Percentiles rank a stretch among this genome's conserved stretches.
phyloP scores from a whole-genome alignment of 2,888 invertebrate genomes.

The Drosophila mercatorum region DNA sequence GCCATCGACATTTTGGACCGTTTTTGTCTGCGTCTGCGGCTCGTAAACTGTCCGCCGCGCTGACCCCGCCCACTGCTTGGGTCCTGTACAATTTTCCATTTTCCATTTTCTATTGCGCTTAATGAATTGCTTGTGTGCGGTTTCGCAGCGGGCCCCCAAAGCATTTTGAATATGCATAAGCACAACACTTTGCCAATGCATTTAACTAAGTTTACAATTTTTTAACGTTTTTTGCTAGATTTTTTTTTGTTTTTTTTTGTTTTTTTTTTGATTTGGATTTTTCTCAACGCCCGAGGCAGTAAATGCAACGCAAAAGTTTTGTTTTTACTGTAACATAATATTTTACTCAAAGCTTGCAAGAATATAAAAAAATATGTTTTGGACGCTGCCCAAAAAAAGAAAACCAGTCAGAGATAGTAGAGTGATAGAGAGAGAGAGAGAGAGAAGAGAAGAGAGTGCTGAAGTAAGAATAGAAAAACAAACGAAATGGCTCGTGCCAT shows the following conservation, averaged over 20 bases:
- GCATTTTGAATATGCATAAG: conserved; percentile 71
- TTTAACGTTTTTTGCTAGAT: neutral
- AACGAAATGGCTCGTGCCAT: conserved; percentile 77
- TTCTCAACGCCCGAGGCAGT: conserved; percentile 38
- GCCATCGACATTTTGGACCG: conserved; percentile 57
- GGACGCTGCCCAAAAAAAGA: conserved; percentile 37
- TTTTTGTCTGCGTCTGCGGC: conserved; percentile 74
- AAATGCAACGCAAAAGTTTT: conserved; percentile 57
- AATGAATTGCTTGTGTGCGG: conserved; percentile 76
- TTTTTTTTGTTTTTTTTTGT: neutral
- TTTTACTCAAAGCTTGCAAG: conserved; percentile 72
- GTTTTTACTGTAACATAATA: conserved; percentile 67
- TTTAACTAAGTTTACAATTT: conserved; percentile 62
- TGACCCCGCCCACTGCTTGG: neutral
- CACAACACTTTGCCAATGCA: conserved; percentile 62
- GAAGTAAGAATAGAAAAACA: conserved; percentile 66
- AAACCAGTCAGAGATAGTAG: neutral
- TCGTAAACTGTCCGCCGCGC: conserved; percentile 67
- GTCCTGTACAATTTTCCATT: conserved; percentile 58
- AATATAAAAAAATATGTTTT: conserved; percentile 66
- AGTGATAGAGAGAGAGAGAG: neutral
- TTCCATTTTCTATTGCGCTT: conserved; percentile 64
- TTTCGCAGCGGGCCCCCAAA: conserved; percentile 32
- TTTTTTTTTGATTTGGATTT: neutral
- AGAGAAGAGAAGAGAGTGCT: conserved; percentile 37